These are phyloP conservation scores for Zonotrichia leucophrys DNA, from an alignment of 2,113 vertebrate species.

Conservation along the genomic window DNA sequence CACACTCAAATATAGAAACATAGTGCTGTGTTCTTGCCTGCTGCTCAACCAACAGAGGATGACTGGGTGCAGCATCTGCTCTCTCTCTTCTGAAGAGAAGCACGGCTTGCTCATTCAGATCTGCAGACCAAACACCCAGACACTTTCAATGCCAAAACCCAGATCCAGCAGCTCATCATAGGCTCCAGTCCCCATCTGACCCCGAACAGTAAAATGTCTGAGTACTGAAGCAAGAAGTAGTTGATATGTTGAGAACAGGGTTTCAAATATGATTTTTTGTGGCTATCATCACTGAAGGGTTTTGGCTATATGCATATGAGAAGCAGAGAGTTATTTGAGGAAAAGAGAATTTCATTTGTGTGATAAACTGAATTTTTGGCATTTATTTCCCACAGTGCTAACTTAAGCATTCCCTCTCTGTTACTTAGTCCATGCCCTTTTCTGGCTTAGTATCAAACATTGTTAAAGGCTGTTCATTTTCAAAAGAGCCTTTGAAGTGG, in stretches of 20 bases:
- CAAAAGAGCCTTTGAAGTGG: slow-evolving; percentile 57
- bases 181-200: not conserved
- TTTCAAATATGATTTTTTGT: not conserved
- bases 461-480: slow-evolving; percentile 50
- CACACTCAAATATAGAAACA: not conserved
- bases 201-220: not conserved
- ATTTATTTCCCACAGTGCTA: slow-evolving; percentile 18
- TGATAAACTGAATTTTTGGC: slow-evolving; percentile 19
- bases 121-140: not conserved
- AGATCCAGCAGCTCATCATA: not conserved
- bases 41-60: not conserved
- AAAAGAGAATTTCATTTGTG: not conserved
- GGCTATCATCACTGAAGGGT: not conserved
- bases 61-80: not conserved
- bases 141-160: not conserved
- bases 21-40: not conserved
- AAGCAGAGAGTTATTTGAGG: not conserved
- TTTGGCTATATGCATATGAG: not conserved
- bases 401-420: not conserved
- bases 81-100: not conserved
- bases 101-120: not conserved
- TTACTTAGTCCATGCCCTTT: slow-evolving; percentile 27
- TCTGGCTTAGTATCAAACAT: slow-evolving; percentile 49
- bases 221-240: not conserved
- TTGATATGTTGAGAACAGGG: not conserved